Base-by-base conservation (phyloP, 2,113 vertebrate genomes). In the Sprattus sprattus region DNA sequence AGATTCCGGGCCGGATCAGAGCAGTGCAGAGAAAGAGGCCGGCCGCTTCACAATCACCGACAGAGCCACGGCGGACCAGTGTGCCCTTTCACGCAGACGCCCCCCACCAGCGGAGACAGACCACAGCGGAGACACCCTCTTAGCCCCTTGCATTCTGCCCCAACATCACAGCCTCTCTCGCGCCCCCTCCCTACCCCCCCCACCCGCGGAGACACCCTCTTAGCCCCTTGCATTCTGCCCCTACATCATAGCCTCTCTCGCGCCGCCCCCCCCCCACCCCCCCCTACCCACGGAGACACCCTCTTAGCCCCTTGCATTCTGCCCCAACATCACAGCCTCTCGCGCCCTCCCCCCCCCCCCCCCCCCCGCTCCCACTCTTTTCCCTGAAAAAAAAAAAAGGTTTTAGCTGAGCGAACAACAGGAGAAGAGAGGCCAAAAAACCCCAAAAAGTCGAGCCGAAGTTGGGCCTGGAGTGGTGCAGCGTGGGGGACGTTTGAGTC, bases 1-100 rank as follows among this genome's bases (percentile, higher is more conserved):
- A 94, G 95, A 95, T 94, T 93, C 93, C 83, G 85, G 91, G 88
- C 92, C 89, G 93, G 94, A 95, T 95, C 95, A 94, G 93, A 94
- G 92, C 89, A 91, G 95, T 92, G 92, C 91, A 39, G 94, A 94
- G 93, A 93, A 25, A 64, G 57, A n/a, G 57, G n/a, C 0, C 9
- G 64, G 9, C 9, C 10, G 64, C 64, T 13, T 71, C 91, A 94
- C 92, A 95, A 94, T 94, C 94, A 92, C 92, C 92, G 90, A 91
- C 91, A 91, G 91, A 93, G 92, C 92, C 93, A 93, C 93, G 91
- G 89, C 92, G 93, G 93, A 85, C 93, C 93, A 93, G 94, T 93
- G 93, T 94, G 93, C 93, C 93, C 92, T 93, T 93, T 94, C 92
- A 92, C 92, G 88, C 93, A 90, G 92, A 89, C 93, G 93, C 92